Conservation (phyloP, 2,888 invertebrate species). For the Leptura quadrifasciata region DNA sequence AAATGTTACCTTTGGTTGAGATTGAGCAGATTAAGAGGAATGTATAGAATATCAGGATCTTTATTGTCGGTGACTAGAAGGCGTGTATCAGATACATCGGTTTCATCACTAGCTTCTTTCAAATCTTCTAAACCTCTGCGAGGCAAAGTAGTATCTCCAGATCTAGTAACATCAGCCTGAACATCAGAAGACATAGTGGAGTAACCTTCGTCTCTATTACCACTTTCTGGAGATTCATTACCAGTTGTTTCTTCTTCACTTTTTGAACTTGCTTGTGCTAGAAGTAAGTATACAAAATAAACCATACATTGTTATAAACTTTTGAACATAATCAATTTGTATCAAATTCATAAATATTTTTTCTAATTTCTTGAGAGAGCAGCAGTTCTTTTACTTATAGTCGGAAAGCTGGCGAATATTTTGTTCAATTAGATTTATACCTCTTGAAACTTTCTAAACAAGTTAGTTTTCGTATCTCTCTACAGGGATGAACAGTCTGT, state of each 20-base stretch:
- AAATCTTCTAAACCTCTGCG: conserved; percentile 78
- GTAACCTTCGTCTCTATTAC: conserved; percentile 88
- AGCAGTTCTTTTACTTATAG: too few species aligned
- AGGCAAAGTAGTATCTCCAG: conserved; percentile 74
- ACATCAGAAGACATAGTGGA: conserved; percentile 91
- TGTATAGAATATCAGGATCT: conserved; percentile 81
- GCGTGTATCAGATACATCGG: conserved; percentile 77
- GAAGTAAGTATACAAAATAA: conserved; percentile 26
- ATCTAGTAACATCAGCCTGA: conserved; percentile 81
- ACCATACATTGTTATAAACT: not conserved
- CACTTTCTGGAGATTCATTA: conserved; percentile 85
- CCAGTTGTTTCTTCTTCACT: conserved; percentile 81
- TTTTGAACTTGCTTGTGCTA: conserved; percentile 73
- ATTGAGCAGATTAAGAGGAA: conserved; percentile 79
- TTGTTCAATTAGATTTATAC: too few species aligned
- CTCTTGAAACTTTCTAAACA: too few species aligned
- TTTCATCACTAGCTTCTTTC: conserved; percentile 85
- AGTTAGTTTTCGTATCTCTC: too few species aligned
- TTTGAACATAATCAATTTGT: too few species aligned
- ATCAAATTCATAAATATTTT: too few species aligned
- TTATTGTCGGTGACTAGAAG: conserved; percentile 78
- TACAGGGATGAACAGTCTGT: too few species aligned
- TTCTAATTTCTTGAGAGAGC: too few species aligned
- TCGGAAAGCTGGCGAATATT: too few species aligned
- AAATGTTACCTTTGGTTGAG: conserved; percentile 69